Conservation (phyloP, 2,888 invertebrate species). For the Eledone cirrhosa region DNA sequence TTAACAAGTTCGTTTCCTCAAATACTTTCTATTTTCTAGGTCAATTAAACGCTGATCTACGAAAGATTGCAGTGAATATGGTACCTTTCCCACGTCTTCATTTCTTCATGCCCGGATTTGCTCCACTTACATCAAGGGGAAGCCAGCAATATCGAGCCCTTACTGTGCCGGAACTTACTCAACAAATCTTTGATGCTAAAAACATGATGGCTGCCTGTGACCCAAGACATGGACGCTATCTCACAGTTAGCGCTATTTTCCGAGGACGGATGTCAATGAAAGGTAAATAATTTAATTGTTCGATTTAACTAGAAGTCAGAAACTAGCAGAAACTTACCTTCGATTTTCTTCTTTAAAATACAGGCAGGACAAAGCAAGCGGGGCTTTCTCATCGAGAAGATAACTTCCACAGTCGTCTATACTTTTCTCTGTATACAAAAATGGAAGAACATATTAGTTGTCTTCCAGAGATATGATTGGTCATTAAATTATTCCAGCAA, state of each 20-base stretch:
- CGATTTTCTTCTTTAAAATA: too few species aligned
- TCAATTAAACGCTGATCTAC: slow-evolving; percentile 54
- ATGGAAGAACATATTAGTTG: too few species aligned
- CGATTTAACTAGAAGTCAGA: slow-evolving; percentile 17
- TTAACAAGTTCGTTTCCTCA: too few species aligned
- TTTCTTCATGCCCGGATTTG: slow-evolving; percentile 67
- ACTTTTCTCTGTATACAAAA: too few species aligned
- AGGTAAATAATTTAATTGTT: slow-evolving; percentile 33
- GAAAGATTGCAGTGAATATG: slow-evolving; percentile 61
- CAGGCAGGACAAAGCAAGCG: too few species aligned
- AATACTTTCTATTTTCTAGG: too few species aligned
- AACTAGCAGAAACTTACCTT: too few species aligned
- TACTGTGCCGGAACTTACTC: slow-evolving; percentile 61
- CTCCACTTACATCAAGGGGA: slow-evolving; percentile 65
- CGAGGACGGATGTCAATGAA: slow-evolving; percentile 66
- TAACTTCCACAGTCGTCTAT: too few species aligned
- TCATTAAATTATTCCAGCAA: too few species aligned
- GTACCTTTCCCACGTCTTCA: slow-evolving; percentile 66
- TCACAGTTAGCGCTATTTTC: slow-evolving; percentile 64
- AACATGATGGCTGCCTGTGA: slow-evolving; percentile 98
- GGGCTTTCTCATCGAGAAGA: too few species aligned
- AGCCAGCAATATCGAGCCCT: slow-evolving; percentile 64
- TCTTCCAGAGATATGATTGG: too few species aligned
- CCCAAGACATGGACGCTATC: slow-evolving; percentile 83
- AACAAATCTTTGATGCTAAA: slow-evolving; percentile 88